Base-by-base conservation (phyloP, 2,113 vertebrate species). In the Cynocephalus volans region DNA sequence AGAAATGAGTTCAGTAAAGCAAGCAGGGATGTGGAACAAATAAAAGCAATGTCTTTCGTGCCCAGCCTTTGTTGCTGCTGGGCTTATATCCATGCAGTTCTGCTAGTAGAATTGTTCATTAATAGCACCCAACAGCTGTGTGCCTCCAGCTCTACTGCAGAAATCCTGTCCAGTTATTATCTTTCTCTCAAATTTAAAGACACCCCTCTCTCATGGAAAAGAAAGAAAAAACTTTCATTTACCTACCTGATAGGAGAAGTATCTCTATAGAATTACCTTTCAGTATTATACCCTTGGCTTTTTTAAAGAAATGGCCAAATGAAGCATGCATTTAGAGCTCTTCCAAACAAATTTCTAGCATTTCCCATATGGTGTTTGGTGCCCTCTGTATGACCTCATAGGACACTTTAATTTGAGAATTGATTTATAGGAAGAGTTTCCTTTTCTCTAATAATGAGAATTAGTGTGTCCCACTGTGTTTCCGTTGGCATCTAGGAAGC, bases 1-100 rank as follows among this genome's bases (percentile, higher is more conserved):
- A 95, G 36, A 95, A 95, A 79, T 86, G 73, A 82, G n/a, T 87
- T 93, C 36, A 58, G 41, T 77, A 90, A 88, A 95, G 21, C 65
- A 72, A 83, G 64, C 56, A 69, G 31, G 26, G n/a, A 26, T 64
- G 17, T 60, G 50, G 72, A n/a, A 56, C 41, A 75, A 41, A 41
- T 88, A 93, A 64, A 94, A 62, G 9, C 76, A 14, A 0, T 19
- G 13, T 31, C 17, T 73, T 70, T 50, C 1, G 0, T 77, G 72
- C 54, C 54, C 65, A 45, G 18, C 19, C 28, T 36, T 1, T 50
- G 56, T 62, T 50, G 73, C 54, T 19, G 0, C 12, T 36, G 0
- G 0, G 45, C n/a, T 84, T 58, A n/a, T 14, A 24, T 36, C 48
- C 0, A 0, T 0, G 4, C 12, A 1, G 28, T 50, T 88, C 23